Percentiles rank a stretch among this genome's conserved stretches.
phyloP scores from a whole-genome alignment of 2,888 invertebrate genomes.

The Strigamia maritima region DNA sequence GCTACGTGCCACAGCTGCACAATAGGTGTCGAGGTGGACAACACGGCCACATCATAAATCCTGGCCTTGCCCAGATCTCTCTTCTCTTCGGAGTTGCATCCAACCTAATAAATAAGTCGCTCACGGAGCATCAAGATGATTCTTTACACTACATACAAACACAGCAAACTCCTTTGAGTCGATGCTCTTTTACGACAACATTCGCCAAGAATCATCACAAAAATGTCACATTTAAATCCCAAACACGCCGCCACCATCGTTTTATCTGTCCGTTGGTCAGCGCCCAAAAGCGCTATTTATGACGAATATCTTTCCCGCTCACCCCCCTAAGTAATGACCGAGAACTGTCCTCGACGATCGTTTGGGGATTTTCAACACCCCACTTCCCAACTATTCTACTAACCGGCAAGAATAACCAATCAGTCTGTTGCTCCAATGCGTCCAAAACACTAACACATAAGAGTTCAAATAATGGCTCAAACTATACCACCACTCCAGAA shows the following conservation, averaged over 20 bases:
- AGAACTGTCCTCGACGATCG: slow-evolving; percentile 29
- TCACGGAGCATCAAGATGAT: slow-evolving; percentile 8
- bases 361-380: slow-evolving; percentile 27
- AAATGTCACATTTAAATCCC: slow-evolving; percentile 29
- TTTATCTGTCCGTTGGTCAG: slow-evolving; percentile 26
- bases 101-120: slow-evolving; percentile 8
- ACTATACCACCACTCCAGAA: neutral
- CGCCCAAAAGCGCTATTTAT: slow-evolving; percentile 19
- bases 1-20: slow-evolving; percentile 27
- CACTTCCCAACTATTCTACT: slow-evolving; percentile 19
- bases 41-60: slow-evolving; percentile 27
- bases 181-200: slow-evolving; percentile 13
- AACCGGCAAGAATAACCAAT: slow-evolving; percentile 29
- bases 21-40: slow-evolving; percentile 29
- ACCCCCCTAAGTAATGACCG: slow-evolving; percentile 25
- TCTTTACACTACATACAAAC: slow-evolving; percentile 27
- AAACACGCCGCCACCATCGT: slow-evolving; percentile 21
- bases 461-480: neutral
- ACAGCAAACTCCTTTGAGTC: slow-evolving; percentile 11
- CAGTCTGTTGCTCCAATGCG: neutral
- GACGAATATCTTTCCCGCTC: slow-evolving; percentile 11
- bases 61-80: neutral
- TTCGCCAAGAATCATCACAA: slow-evolving; percentile 21
- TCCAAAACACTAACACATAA: slow-evolving; percentile 6
- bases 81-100: neutral